These are phyloP conservation scores for Boloria euphrosyne DNA, from an alignment of 2,888 invertebrate genomes.

Conservation along the genomic window DNA sequence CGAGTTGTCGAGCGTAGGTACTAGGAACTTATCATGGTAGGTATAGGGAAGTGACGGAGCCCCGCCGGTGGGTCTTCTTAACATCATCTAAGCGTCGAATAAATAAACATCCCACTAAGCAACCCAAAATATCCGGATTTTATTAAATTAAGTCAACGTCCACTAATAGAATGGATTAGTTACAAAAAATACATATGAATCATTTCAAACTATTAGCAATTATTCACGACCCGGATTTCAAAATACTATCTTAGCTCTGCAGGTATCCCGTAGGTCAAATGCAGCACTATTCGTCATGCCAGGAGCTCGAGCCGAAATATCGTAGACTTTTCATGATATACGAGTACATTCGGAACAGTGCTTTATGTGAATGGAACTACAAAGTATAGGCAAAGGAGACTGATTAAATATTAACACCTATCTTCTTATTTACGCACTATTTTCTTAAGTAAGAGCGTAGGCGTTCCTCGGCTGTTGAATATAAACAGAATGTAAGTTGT, in stretches of 20 bases:
- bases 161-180: too few species aligned
- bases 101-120: too few species aligned
- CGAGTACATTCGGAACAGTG: constrained; percentile 13
- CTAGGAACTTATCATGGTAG: too few species aligned
- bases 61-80: too few species aligned
- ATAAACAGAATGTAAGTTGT: not conserved
- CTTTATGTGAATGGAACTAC: constrained; percentile 11
- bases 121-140: too few species aligned
- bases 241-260: constrained; percentile 21
- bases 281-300: constrained; percentile 26
- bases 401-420: constrained; percentile 6
- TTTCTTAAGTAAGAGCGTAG: not conserved
- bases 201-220: not conserved
- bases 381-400: constrained; percentile 1
- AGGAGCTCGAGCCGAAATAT: constrained; percentile 28
- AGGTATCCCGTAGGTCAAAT: constrained; percentile 27
- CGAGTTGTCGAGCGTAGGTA: too few species aligned
- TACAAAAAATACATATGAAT: too few species aligned
- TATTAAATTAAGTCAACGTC: too few species aligned
- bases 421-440: not conserved
- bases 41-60: too few species aligned
- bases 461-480: not conserved
- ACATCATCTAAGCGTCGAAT: too few species aligned
- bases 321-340: constrained; percentile 31
- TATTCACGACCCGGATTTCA: constrained; percentile 12